phyloP scores from a whole-genome alignment of 2,113 vertebrate genomes.

The Riparia riparia region DNA sequence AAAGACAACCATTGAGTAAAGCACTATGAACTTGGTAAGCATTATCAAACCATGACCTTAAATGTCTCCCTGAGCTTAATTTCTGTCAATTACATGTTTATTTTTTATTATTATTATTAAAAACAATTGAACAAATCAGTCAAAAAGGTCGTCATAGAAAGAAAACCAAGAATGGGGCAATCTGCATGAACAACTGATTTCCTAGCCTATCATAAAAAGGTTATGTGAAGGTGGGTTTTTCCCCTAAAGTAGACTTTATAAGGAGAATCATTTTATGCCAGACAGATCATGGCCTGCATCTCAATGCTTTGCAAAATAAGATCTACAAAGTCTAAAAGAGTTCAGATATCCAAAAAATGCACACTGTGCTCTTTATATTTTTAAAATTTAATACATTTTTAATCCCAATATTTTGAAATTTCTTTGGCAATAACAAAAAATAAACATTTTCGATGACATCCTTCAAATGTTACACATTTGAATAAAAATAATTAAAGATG shows the following conservation, averaged over 20 bases:
- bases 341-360: neutral
- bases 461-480: neutral
- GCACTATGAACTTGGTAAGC: neutral
- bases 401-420: neutral
- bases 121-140: neutral
- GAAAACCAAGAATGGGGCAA: neutral
- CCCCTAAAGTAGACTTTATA: neutral
- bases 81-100: neutral
- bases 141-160: neutral
- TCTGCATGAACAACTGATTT: neutral
- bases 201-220: neutral
- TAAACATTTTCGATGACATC: neutral
- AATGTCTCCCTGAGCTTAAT: neutral
- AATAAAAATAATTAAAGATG: neutral
- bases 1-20: accelerated
- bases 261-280: neutral
- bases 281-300: neutral
- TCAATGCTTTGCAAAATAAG: neutral
- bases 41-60: neutral
- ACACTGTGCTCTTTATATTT: neutral
- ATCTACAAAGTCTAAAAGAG: neutral
- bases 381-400: neutral
- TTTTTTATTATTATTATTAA: too few relatives aligned
- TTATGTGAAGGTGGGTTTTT: neutral
- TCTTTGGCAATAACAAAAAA: neutral